Conservation (phyloP, 2,888 invertebrate genomes). For the Agrilus mali region DNA sequence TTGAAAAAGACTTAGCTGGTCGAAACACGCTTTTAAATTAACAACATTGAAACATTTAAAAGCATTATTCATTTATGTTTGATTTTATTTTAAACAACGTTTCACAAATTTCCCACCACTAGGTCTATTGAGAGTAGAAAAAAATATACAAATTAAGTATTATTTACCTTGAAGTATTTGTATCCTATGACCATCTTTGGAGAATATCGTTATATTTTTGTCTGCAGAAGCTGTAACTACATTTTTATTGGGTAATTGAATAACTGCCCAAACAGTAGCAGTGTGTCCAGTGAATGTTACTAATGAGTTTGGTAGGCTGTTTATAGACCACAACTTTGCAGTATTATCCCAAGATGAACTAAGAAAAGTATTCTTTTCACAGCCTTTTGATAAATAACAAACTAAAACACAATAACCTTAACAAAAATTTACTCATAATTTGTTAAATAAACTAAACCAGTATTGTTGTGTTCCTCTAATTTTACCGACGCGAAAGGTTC, state of each 20-base stretch:
- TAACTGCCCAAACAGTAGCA: conserved; percentile 77
- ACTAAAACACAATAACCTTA: conserved; percentile 25
- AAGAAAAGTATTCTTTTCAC: conserved; percentile 43
- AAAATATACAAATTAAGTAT: neutral
- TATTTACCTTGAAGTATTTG: conserved; percentile 49
- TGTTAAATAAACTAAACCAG: conserved; percentile 35
- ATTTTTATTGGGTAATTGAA: conserved; percentile 41
- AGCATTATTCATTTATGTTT: too few species aligned
- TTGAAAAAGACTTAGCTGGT: too few species aligned
- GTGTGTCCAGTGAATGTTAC: conserved; percentile 56
- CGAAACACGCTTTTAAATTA: too few species aligned
- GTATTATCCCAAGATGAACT: conserved; percentile 92
- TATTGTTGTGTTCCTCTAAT: conserved; percentile 66
- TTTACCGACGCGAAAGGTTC: conserved; percentile 53
- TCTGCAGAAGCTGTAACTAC: conserved; percentile 88
- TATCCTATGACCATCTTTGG: conserved; percentile 50
- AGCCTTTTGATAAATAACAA: conserved; percentile 37
- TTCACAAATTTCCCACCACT: too few species aligned
- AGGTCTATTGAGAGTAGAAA: neutral
- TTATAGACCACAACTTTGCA: conserved; percentile 69
- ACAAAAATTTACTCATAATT: conserved; percentile 1
- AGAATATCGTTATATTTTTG: conserved; percentile 79
- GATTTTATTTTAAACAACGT: too few species aligned
- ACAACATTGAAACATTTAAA: too few species aligned
- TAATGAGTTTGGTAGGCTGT: conserved; percentile 35